Base-by-base conservation (phyloP, 2,797 vertebrate genomes). In the Lepilemur ruficaudatus region DNA sequence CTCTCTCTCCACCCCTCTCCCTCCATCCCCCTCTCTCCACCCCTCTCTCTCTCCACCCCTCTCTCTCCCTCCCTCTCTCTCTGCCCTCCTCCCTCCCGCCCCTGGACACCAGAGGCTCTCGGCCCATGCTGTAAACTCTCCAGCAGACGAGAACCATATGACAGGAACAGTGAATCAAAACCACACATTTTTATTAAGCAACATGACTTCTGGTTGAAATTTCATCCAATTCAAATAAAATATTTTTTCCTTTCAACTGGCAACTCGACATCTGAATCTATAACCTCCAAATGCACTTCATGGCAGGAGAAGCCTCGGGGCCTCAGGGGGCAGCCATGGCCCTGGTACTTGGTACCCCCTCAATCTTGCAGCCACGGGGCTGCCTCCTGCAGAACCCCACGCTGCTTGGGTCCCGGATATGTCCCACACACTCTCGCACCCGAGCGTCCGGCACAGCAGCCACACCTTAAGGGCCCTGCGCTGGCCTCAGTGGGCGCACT, bases 71-170 rank as follows among this genome's bases (percentile, higher is more conserved):
- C 50, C 6, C 3, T 69, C 50, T 90, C 46, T 35, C 75, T 75
- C 57, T n/a, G 46, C 88, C 91, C 61, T 0, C 38, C 11, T 0
- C 72, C 65, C 0, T 41, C 87, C 88, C 83, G 52, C 9, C 0
- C 73, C 11, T 20, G 57, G 9, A 4, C 46, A 78, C 1, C 13
- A 7, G 91, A 61, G 32, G 61, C 86, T 93, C 92, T 80, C 28
- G 79, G 96, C 92, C 95, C 82, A 63, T 57, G 41, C 11, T 50
- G 91, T 61, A 94, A 32, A 92, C 55, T 41, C 92, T 84, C 86
- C n/a, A 32, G 57, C 57, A 94, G 97, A 97, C 61, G 13, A 94
- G 96, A 93, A 95, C 89, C 97, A 80, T 11, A 8, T 73, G 97
- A 11, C 46, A 94, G 8, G 81, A 65, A 59, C 20, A 32, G 89